These are phyloP conservation scores for Cochlearius cochlearius DNA, from an alignment of 2,113 vertebrate species.

Conservation along the genomic window DNA sequence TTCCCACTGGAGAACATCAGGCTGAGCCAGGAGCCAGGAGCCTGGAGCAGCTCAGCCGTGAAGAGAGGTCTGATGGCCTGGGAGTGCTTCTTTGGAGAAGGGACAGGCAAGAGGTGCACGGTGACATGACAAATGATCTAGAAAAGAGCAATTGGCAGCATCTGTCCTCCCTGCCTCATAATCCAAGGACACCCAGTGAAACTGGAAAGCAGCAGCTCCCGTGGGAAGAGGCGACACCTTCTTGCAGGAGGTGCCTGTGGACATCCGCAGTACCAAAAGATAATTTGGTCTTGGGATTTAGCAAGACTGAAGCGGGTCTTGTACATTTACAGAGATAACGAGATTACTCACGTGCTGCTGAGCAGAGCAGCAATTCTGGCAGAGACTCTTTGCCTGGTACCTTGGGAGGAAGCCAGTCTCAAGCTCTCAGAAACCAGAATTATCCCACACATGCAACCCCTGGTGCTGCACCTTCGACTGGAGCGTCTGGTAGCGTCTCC, in stretches of 20 bases:
- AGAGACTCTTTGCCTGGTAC: neutral
- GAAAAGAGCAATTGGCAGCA: neutral
- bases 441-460: neutral
- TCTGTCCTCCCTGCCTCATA: neutral
- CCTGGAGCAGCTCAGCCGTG: neutral
- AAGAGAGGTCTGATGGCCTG: neutral
- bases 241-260: neutral
- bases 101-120: neutral
- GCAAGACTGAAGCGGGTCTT: neutral
- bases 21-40: neutral
- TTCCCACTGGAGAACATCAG: neutral
- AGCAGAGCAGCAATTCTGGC: neutral
- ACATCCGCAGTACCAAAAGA: neutral
- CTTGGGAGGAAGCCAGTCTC: neutral
- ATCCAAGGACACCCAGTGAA: neutral
- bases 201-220: neutral
- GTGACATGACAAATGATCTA: neutral
- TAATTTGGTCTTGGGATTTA: neutral
- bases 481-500: neutral
- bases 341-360: neutral
- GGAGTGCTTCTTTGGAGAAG: neutral
- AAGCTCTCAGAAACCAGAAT: neutral
- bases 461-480: neutral
- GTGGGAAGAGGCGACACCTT: neutral
- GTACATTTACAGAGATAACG: neutral